phyloP scores from a whole-genome alignment of 2,113 vertebrate genomes.

The Himantopus leucocephalus region DNA sequence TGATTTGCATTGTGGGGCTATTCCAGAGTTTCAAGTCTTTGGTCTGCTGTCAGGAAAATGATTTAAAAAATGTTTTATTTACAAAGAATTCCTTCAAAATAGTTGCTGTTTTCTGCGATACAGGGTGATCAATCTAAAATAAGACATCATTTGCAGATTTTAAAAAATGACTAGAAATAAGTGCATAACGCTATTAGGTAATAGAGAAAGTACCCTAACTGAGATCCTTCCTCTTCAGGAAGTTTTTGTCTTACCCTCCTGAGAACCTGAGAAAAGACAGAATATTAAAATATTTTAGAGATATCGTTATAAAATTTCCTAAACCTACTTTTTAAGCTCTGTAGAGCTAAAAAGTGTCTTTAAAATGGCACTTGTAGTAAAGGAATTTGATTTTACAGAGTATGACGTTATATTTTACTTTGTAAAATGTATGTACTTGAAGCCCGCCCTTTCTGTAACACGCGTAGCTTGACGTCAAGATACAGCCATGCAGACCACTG shows the following conservation, averaged over 20 bases:
- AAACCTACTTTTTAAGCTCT: not conserved
- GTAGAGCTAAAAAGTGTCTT: not conserved
- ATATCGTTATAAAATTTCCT: not conserved
- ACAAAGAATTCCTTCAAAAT: not conserved
- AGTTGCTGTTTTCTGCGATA: not conserved
- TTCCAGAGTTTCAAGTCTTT: not conserved
- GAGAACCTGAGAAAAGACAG: not conserved
- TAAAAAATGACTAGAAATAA: not conserved
- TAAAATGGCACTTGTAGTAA: not conserved
- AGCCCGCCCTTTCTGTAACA: not conserved
- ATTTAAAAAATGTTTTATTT: not conserved
- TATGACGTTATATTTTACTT: not conserved
- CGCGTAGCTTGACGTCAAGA: accelerated
- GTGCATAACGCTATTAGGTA: not conserved
- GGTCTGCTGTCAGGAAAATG: not conserved
- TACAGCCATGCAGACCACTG: accelerated
- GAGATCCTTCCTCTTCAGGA: not conserved
- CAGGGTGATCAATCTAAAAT: not conserved
- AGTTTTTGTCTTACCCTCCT: not conserved
- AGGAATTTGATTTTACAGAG: not conserved
- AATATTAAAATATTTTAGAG: not conserved
- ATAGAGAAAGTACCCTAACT: not conserved
- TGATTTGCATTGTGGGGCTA: not conserved
- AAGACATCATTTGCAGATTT: not conserved
- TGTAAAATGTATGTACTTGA: not conserved